Evolutionary conservation across 2,888 invertebrate species (phyloP), one percentile per base, ranked within the genome.

Genomic region (Hydropsyche betteni): DNA sequence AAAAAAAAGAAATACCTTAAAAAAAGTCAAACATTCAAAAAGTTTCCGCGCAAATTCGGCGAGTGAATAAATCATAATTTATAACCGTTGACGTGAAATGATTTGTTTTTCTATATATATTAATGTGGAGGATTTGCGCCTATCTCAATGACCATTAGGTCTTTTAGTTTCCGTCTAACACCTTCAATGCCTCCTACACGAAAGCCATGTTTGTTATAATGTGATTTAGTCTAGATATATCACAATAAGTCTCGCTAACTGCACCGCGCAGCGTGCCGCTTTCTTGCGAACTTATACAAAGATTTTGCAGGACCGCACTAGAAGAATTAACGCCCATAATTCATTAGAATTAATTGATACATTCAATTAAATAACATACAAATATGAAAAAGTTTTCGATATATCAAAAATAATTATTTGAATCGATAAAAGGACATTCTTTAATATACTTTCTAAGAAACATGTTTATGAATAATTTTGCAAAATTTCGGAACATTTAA

Each of bases 191-290:
- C 55, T 55, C 16, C 55, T 55, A 55, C 16, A 44, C 16, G 70
- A 70, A 70, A 50, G 16, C 70, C 55, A 55, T 81, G 81, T 81
- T 81, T 82, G 83, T 84, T 83, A 84, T 83, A 83, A 83, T 82
- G 83, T 83, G 84, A 84, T 85, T 84, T 84, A 83, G 83, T 84
- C 83, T 83, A 86, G 86, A 86, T 86, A 86, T 86, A 86, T 86
- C 86, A 86, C 86, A 86, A 86, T 86, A 86, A 86, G 85, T 84
- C 84, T 83, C 84, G 84, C 83, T 84, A 84, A 85, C 84, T 85
- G 84, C 84, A 84, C 82, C 81, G 81, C 81, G 81, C 82, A 80
- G 78, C 76, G 76, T 77, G 80, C 81, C 82, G 81, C 82, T 81
- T 72, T 71, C 71, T 75, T 77, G 68, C 68, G 64, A 77, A 76